Evolutionary conservation across 1,140 invertebrate species (phyloP).

Genomic region (Ylistrum balloti): DNA sequence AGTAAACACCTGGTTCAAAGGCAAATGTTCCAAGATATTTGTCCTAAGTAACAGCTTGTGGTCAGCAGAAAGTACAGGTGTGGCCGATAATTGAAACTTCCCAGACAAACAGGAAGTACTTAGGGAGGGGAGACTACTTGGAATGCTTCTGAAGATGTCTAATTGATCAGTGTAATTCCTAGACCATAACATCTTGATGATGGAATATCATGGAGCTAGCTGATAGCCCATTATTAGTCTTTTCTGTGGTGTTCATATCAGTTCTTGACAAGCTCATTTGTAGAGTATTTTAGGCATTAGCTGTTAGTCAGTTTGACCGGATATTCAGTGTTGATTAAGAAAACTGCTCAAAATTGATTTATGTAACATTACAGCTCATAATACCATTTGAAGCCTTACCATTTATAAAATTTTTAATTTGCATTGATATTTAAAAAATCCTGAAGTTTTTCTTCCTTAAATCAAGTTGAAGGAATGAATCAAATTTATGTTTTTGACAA

Average conservation of each 20-base stretch:
- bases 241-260: too few species aligned
- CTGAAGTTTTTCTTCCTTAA: too few species aligned
- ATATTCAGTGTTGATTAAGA: too few species aligned
- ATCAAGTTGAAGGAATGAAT: too few species aligned
- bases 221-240: background rate
- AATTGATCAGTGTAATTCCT: background rate
- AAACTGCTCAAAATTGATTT: too few species aligned
- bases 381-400: too few species aligned
- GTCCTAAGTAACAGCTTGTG: background rate
- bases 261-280: too few species aligned
- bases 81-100: background rate
- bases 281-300: background rate
- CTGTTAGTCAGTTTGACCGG: too few species aligned
- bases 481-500: too few species aligned
- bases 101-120: conserved; percentile 8
- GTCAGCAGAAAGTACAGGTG: conserved; percentile 6
- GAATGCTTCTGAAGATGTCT: background rate
- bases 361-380: too few species aligned
- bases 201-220: background rate
- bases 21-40: background rate
- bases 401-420: too few species aligned
- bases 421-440: too few species aligned
- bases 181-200: background rate
- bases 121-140: background rate
- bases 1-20: conserved; percentile 2